A percentile compares a stretch with the other conserved stretches of the same genome.
Conservation (phyloP, 2,797 vertebrate genomes). For the Percopsis omiscomaycus region DNA sequence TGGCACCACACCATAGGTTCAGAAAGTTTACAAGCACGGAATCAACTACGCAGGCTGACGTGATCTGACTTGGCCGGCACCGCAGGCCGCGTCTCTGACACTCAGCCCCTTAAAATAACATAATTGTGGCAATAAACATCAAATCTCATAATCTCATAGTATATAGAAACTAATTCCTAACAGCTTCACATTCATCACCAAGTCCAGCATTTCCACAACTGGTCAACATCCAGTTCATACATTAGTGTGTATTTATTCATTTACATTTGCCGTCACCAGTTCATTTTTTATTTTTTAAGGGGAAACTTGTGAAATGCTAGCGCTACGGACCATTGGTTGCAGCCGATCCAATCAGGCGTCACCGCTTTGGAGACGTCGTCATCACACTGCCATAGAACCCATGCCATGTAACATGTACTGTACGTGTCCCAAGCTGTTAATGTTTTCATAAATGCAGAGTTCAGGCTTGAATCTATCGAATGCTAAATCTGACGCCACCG, state of each 20-base stretch:
- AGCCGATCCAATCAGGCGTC: constrained; percentile 42
- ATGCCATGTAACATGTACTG: no score
- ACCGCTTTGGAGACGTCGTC: constrained; percentile 33
- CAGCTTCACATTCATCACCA: neutral
- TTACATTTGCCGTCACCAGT: no score
- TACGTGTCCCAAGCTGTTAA: no score
- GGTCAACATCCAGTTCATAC: neutral
- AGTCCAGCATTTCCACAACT: constrained; percentile 1
- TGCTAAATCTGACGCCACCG: no score
- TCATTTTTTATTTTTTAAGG: no score
- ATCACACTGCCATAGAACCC: constrained; percentile 4
- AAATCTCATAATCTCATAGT: constrained; percentile 31
- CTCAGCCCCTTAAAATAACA: constrained; percentile 36
- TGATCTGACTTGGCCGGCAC: constrained; percentile 24
- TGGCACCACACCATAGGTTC: constrained; percentile 15
- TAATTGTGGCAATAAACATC: constrained; percentile 28
- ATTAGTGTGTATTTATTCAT: neutral
- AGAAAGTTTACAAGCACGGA: constrained; percentile 18
- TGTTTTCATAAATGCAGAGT: no score
- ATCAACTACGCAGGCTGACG: constrained; percentile 28
- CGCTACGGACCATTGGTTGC: constrained; percentile 32
- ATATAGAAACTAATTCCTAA: constrained; percentile 13
- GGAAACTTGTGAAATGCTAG: constrained; percentile 32
- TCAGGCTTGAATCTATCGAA: no score
- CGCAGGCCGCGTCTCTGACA: neutral